Evolutionary conservation across 2,888 invertebrate genomes (phyloP).

Genomic region (Euzetes globulus): DNA sequence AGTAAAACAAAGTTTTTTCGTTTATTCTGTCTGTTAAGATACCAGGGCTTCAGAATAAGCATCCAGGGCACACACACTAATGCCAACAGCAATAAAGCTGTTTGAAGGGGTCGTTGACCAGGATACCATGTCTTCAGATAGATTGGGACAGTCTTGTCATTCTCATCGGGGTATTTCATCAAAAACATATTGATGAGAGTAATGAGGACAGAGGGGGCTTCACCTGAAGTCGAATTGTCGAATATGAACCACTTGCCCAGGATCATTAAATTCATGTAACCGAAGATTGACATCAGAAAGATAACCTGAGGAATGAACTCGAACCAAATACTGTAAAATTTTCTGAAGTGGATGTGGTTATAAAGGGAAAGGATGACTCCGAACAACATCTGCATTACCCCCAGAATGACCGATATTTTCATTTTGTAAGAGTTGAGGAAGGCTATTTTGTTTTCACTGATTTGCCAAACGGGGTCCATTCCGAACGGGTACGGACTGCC

Average conservation of each 20-base stretch:
- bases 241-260: conserved; percentile 88
- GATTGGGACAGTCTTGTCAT: conserved; percentile 38
- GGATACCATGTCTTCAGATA: conserved; percentile 41
- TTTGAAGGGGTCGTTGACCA: conserved; percentile 63
- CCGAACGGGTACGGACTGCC: conserved; percentile 75
- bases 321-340: conserved; percentile 48
- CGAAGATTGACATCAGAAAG: conserved; percentile 81
- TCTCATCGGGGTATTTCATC: conserved; percentile 56
- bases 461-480: conserved; percentile 70
- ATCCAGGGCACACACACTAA: conserved; percentile 84
- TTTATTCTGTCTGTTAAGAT: too few relatives aligned
- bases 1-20: too few relatives aligned
- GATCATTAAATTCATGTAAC: conserved; percentile 89
- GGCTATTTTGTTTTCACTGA: conserved; percentile 74
- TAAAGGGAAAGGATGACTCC: conserved; percentile 58
- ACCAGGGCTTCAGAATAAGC: conserved; percentile 76
- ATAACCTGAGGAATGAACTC: conserved; percentile 84
- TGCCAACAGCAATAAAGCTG: conserved; percentile 70
- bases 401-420: conserved; percentile 80
- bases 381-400: conserved; percentile 93
- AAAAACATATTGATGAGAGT: conserved; percentile 99
- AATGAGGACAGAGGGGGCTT: conserved; percentile 93
- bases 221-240: conserved; percentile 50
- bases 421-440: conserved; percentile 93
- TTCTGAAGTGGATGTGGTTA: too few relatives aligned